Base-by-base conservation (phyloP, 2,797 vertebrate genomes). In the Choloepus didactylus region DNA sequence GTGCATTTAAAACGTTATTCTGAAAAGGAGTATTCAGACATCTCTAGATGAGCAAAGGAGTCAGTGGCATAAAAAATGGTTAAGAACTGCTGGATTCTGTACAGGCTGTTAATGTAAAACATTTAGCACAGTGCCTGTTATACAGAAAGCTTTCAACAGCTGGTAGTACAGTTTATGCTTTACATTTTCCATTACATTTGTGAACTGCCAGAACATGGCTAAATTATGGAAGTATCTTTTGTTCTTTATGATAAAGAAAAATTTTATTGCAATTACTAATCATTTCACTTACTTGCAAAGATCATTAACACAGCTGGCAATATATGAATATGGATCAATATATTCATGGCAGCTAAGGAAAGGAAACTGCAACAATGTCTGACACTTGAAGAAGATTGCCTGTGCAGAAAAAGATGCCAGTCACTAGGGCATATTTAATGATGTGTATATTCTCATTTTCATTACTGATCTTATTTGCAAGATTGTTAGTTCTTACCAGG, bases 301-400 rank as follows among this genome's bases (percentile, higher is more conserved):
- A 97, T 99, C 99, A 95, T 99, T 99, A 96, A 99, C 99, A 97
- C 99, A 99, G 98, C 99, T 99, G 97, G 99, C 99, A 97, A 99
- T 99, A 97, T 99, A 99, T 54, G 99, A 99, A 97, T 99, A 99
- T 0, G 99, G 99, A 97, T 99, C 99, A 91, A 99, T 99, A 97
- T 99, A 99, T 98, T 99, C 99, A 96, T 99, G 99, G 97, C 99
- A 99, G 97, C 99, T 99, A 98, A 99, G 97, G 97, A 99, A 99
- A 75, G 99, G 99, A 96, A 99, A 99, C 97, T 99, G 99, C 95
- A 99, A 98, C 87, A 99, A 98, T 86, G 99, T 99, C 93, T 99
- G 99, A 98, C 99, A 99, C 98, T 99, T 99, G 98, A 99, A 99
- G 97, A 99, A 99, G 97, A 99, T 99, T n/a, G 99, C 99, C 99